Evolutionary conservation across 2,888 invertebrate genomes (phyloP).

Genomic region (Lycia hirtaria): DNA sequence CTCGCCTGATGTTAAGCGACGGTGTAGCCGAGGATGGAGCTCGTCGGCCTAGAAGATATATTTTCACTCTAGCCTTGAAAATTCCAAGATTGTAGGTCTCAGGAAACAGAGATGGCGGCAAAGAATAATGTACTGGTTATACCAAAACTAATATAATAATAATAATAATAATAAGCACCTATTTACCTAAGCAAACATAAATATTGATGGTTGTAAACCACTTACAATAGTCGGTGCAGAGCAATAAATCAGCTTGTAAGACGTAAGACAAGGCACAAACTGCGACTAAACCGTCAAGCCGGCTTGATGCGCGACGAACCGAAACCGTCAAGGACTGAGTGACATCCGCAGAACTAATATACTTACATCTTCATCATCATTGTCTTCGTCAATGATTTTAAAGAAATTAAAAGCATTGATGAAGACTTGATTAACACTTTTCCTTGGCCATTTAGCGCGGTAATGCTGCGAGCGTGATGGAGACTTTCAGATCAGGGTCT

Average conservation of each 20-base stretch:
- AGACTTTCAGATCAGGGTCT: no score
- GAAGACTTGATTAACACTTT: no score
- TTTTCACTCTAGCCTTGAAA: no score
- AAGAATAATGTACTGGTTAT: background rate
- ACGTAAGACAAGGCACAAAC: conserved; percentile 1
- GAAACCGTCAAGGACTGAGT: conserved; percentile 27
- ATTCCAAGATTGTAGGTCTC: no score
- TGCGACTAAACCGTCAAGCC: background rate
- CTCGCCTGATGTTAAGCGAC: no score
- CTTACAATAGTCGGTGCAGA: background rate
- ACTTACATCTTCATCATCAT: conserved; percentile 4
- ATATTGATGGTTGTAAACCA: background rate
- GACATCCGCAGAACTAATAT: conserved; percentile 18
- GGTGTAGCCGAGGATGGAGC: no score
- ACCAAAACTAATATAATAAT: background rate
- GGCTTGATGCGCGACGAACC: conserved; percentile 19
- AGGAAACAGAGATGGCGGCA: background rate
- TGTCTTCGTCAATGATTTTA: background rate
- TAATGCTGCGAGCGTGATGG: no score
- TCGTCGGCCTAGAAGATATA: no score
- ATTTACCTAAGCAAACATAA: background rate
- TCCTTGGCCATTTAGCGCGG: no score
- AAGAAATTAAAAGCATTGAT: background rate
- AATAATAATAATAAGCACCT: background rate
- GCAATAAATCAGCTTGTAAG: conserved; percentile 1